phyloP scores from a whole-genome alignment of 2,888 invertebrate species.

The Embidobia sp. region DNA sequence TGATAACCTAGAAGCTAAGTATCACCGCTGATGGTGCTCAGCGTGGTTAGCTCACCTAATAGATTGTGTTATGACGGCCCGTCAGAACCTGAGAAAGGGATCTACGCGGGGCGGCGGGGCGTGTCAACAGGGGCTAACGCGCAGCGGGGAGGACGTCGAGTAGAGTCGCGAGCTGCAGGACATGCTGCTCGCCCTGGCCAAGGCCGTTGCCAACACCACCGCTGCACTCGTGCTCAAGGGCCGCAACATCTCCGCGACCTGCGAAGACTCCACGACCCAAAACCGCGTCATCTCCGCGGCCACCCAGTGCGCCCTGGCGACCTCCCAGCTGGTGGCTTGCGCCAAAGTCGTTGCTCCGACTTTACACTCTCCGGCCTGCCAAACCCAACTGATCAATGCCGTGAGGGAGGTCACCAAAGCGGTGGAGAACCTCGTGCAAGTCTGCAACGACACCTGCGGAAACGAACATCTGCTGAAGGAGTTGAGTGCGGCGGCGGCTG shows the following conservation, averaged over 20 bases:
- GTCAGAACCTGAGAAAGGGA: conserved; percentile 96
- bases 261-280: conserved; percentile 90
- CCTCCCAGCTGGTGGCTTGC: conserved; percentile 98
- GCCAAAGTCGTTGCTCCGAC: conserved; percentile 96
- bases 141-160: conserved; percentile 95
- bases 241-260: conserved; percentile 96
- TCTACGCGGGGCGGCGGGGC: conserved; percentile 98
- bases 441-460: conserved; percentile 89
- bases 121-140: conserved; percentile 95
- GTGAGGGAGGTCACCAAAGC: conserved; percentile 96
- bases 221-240: conserved; percentile 97
- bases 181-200: conserved; percentile 95
- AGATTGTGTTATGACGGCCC: conserved; percentile 82
- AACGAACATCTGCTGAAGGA: conserved; percentile 87
- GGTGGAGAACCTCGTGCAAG: conserved; percentile 92
- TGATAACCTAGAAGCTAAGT: too few species aligned
- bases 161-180: conserved; percentile 93
- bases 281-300: conserved; percentile 97
- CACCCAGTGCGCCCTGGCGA: conserved; percentile 97
- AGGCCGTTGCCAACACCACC: conserved; percentile 98
- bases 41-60: too few species aligned
- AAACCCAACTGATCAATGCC: conserved; percentile 95
- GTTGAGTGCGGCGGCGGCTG: conserved; percentile 91
- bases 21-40: too few species aligned
- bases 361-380: conserved; percentile 90